Percentiles rank a stretch among this genome's conserved stretches.
phyloP scores from a whole-genome alignment of 1,140 invertebrate genomes.

The Maconellicoccus hirsutus region DNA sequence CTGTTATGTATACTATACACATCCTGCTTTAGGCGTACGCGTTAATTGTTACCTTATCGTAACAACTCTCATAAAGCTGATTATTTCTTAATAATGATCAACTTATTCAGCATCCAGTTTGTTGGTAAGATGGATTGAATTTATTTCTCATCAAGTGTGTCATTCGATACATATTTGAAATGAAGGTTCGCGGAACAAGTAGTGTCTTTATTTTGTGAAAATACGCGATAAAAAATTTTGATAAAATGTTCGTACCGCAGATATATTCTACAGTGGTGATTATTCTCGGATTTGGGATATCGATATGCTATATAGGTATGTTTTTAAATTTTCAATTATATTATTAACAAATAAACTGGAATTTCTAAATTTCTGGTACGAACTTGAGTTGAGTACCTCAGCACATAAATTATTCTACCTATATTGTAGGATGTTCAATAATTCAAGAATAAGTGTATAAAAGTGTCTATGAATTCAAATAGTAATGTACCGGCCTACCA shows the following conservation, averaged over 20 bases:
- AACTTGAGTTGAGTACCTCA: too few relatives aligned
- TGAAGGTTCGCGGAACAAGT: not conserved
- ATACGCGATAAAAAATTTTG: not conserved
- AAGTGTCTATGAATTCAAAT: too few relatives aligned
- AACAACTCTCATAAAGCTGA: not conserved
- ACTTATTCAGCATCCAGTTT: not conserved
- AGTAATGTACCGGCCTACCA: too few relatives aligned
- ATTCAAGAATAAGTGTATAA: too few relatives aligned
- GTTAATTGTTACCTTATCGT: not conserved
- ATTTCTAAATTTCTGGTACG: too few relatives aligned
- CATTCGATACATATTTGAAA: not conserved
- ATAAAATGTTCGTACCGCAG: not conserved
- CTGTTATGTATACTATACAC: not conserved
- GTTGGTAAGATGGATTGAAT: not conserved
- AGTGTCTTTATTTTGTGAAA: not conserved
- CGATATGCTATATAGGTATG: too few relatives aligned
- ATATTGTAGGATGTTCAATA: too few relatives aligned
- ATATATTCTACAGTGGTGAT: not conserved
- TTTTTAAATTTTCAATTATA: too few relatives aligned
- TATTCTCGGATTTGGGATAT: too few relatives aligned
- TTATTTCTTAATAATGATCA: not conserved
- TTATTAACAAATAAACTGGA: too few relatives aligned
- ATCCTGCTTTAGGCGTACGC: slow-evolving; percentile 6
- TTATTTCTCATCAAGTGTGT: not conserved
- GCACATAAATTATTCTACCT: too few relatives aligned